A percentile compares a stretch with the other conserved stretches of the same genome.
Evolutionary conservation across 2,113 vertebrate species (phyloP).

Genomic region (Bufo bufo): DNA sequence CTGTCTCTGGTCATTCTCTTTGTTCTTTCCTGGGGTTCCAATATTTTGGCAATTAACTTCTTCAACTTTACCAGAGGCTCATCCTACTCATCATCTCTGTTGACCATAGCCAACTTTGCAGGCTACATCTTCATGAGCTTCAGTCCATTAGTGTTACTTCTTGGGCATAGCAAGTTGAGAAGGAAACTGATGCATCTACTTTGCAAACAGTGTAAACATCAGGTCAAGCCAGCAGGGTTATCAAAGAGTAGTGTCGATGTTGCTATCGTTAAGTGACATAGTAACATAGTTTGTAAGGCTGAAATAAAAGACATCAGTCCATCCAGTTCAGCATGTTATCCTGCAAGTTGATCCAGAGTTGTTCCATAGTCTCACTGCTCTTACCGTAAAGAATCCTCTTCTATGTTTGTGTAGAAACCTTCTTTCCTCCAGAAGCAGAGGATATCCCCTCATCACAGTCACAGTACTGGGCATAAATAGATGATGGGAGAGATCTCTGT

Average conservation of each 20-base stretch:
- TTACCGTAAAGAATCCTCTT: too few species aligned
- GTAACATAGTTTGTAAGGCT: too few species aligned
- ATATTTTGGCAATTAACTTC: slow-evolving; percentile 76
- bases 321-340: too few species aligned
- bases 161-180: slow-evolving; percentile 73
- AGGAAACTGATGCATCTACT: slow-evolving; percentile 66
- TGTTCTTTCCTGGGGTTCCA: slow-evolving; percentile 75
- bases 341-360: too few species aligned
- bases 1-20: slow-evolving; percentile 75
- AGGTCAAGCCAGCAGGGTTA: neutral
- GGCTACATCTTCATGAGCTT: slow-evolving; percentile 74
- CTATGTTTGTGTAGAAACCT: too few species aligned
- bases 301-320: too few species aligned
- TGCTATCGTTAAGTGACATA: neutral
- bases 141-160: slow-evolving; percentile 72
- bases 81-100: slow-evolving; percentile 63
- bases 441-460: too few species aligned
- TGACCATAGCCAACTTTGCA: slow-evolving; percentile 73
- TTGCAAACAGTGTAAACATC: slow-evolving; percentile 6
- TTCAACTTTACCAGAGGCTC: slow-evolving; percentile 75
- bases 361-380: too few species aligned
- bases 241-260: neutral
- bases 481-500: too few species aligned
- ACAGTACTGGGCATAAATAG: too few species aligned
- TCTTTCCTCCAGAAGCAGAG: too few species aligned